Base-by-base conservation (phyloP, 2,797 vertebrate species). In the Buphagus erythrorhynchus region DNA sequence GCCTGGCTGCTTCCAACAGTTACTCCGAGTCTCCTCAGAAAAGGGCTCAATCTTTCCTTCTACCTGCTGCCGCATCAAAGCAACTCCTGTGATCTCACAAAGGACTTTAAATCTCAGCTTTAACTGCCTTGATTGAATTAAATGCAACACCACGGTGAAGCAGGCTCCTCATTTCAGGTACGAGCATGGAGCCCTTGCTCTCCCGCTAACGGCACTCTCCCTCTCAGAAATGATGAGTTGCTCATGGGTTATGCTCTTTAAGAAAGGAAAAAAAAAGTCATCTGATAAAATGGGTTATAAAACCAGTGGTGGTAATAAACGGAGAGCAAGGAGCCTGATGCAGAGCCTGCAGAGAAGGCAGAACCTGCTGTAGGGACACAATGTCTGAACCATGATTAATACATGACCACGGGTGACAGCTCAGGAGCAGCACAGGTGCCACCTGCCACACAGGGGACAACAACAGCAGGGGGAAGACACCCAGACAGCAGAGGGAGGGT, bases 241-340 rank as follows among this genome's bases (percentile, higher is more conserved):
- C 92, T 97, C 90, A 38, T 28, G 95, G 94, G 73, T 88, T 95
- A 75, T 61, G 88, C 91, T 96, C 88, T 97, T 95, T 93, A 91
- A 89, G 78, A 83, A 92, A 84, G 49, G 55, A 5, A 2, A 51
- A 54, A 29, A 73, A 75, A 90, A 57, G 75, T 67, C 93, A 93
- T 94, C 97, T 95, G 94, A 97, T 96, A 96, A 97, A 97, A 91
- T 83, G 86, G 91, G 95, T 94, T 97, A 85, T 97, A 97, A 97
- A 97, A 96, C 35, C 0, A 1, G 76, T 42, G 73, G 86, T 67
- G 90, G 95, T 82, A 96, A 96, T 96, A 96, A 96, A 96, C 0
- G 24, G 49, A 91, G 88, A 92, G 79, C 73, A 72, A 85, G 72
- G 82, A 93, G 88, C 18, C 75, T 71, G 92, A 57, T 67, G 77